Percentiles rank a stretch among this genome's conserved stretches.
Evolutionary conservation across 2,113 vertebrate species (phyloP).

Genomic region (Coracopsis vasa): DNA sequence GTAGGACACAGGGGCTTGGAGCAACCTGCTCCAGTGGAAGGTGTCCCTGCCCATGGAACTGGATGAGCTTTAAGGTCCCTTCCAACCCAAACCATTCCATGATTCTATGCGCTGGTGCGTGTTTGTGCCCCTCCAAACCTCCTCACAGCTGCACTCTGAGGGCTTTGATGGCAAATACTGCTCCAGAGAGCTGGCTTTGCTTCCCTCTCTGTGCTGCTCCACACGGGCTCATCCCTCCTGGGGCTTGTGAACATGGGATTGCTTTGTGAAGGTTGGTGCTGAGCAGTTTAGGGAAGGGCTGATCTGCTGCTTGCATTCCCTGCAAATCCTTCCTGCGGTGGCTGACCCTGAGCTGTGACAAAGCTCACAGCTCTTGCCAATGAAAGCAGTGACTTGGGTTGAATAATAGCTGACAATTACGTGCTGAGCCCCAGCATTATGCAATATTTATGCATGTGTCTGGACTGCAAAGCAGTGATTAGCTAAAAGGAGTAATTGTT

Average conservation of each 20-base stretch:
- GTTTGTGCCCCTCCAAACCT: accelerated
- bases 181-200: background rate
- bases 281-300: background rate
- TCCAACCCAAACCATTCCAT: background rate
- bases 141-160: accelerated
- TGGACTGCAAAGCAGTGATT: constrained; percentile 68
- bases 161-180: background rate
- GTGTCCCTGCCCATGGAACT: too few species aligned
- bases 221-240: background rate
- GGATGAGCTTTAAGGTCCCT: background rate
- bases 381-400: background rate
- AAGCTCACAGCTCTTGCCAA: constrained; percentile 30
- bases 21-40: background rate
- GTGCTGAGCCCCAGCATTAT: constrained; percentile 38
- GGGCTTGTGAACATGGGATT: accelerated
- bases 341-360: background rate
- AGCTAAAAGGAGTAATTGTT: constrained; percentile 69
- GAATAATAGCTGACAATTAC: constrained; percentile 67
- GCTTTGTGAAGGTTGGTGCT: background rate
- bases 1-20: background rate
- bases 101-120: background rate
- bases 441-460: constrained; percentile 62
- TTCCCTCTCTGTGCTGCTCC: background rate
- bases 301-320: background rate
- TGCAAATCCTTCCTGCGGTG: background rate